phyloP scores from a whole-genome alignment of 2,888 invertebrate genomes.

The Myopa tessellatipennis region DNA sequence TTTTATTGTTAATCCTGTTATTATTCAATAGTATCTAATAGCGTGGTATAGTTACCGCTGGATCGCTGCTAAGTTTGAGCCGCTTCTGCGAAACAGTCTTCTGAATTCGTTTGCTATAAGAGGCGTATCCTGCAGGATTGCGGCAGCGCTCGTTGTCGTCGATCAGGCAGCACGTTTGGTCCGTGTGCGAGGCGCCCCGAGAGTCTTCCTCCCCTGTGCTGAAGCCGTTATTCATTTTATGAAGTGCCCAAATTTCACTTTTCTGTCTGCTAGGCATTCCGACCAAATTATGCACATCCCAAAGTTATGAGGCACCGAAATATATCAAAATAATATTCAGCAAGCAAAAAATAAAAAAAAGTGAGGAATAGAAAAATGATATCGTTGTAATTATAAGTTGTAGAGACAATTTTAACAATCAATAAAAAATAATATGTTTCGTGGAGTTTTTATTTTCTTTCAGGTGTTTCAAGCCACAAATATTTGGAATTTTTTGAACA shows the following conservation, averaged over 20 bases:
- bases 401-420: too few species aligned
- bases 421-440: too few species aligned
- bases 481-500: conserved; percentile 38
- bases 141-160: conserved; percentile 89
- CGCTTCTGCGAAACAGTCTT: conserved; percentile 93
- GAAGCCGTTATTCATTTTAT: conserved; percentile 77
- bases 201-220: conserved; percentile 93
- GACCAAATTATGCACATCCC: too few species aligned
- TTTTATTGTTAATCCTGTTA: neutral
- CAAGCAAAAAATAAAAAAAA: neutral
- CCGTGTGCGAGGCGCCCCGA: conserved; percentile 81
- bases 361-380: neutral
- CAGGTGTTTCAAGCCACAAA: conserved; percentile 27
- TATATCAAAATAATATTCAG: too few species aligned
- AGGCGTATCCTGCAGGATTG: conserved; percentile 81
- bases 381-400: too few species aligned
- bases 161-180: conserved; percentile 92
- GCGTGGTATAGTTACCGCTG: conserved; percentile 70
- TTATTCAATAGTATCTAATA: neutral
- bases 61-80: conserved; percentile 88
- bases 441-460: neutral
- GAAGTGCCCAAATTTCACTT: neutral
- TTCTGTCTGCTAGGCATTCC: neutral
- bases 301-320: neutral
- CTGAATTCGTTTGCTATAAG: conserved; percentile 96